Base-by-base conservation (phyloP, 2,888 invertebrate genomes). In the Cantharis flavilabris region DNA sequence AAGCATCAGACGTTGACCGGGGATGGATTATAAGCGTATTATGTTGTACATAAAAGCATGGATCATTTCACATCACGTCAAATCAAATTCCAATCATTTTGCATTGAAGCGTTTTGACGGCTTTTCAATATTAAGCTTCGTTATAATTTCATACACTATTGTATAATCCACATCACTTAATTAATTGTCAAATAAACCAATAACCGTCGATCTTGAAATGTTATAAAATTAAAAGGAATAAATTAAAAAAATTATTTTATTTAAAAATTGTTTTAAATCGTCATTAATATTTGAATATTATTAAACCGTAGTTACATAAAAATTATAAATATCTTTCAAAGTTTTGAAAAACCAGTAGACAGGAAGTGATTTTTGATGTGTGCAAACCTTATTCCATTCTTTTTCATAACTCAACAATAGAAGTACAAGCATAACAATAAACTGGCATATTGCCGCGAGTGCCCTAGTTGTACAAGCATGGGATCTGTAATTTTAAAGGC, bases 51-150 rank as follows among this genome's bases (percentile, higher is more conserved):
- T 77, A 79, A 80, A 79, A 73, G 78, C 75, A 79, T 72, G 79
- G 78, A 78, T 80, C 80, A 80, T 80, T 80, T 79, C 78, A 73
- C 71, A 71, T 76, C 62, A 81, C 78, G 79, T 81, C 81, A 81
- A 75, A 79, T 79, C 78, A 80, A 79, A 79, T 80, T 81, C 74
- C 79, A 73, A 80, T 79, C 76, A 77, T 78, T 81, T 78, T 74
- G 71, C 69, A 76, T 72, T 77, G 76, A 79, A 79, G 71, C 76
- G 69, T 77, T 76, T 76, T 74, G 79, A 80, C 69, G 72, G 74
- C 62, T 74, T 76, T 62, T 70, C 73, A 71, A 73, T 76, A 76
- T 73, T 73, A 67, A 7, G 64, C 70, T 71, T 76, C 71, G 71
- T 76, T 76, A 73, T 76, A 73, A 73, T 70, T 14, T 71, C 73